Evolutionary conservation across 2,797 vertebrate species (phyloP), one percentile per base, ranked within the genome.

Genomic region (Gallirallus australis): DNA sequence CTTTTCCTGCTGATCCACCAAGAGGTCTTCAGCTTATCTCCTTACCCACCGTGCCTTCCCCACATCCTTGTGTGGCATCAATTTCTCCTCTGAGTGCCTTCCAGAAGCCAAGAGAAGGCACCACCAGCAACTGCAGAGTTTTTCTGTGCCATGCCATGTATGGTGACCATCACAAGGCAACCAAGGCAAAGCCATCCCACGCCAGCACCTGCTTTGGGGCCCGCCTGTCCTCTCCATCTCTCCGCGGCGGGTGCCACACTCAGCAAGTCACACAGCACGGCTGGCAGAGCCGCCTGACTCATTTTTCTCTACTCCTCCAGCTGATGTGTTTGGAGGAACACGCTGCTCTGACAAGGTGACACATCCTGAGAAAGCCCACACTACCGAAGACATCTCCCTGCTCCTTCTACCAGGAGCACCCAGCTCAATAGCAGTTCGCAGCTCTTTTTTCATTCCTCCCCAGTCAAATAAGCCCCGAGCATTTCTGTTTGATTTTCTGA

Each of bases 261-360:
- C 39, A 0, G 70, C 81, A 7, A 86, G 89, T 85, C 81, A 85
- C 94, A 95, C 91, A 56, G 76, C 89, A 35, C 0, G 87, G 79
- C 95, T 93, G 93, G 82, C 75, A 6, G 91, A 92, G 91, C 86
- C 6, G 61, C 88, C 94, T 96, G 96, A 97, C 94, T 97, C 96
- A 97, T 90, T 93, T 70, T 60, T 95, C 93, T 90, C 81, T 15
- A 95, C 96, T 97, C 96, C 96, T 96, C 93, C 93, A 66, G 94
- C 93, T 96, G 96, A 96, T 97, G 94, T 96, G 93, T 90, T 97
- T 90, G 86, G 81, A 97, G 92, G 96, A 97, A 96, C 96, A 90
- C 15, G 6, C 83, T 96, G 96, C 96, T 96, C 93, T 96, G 95
- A 96, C 96, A 97, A 95, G 96, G 96, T 97, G 96, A 96, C 95